Conservation (phyloP, 2,888 invertebrate genomes). For the Hydrotaea cyrtoneurina region DNA sequence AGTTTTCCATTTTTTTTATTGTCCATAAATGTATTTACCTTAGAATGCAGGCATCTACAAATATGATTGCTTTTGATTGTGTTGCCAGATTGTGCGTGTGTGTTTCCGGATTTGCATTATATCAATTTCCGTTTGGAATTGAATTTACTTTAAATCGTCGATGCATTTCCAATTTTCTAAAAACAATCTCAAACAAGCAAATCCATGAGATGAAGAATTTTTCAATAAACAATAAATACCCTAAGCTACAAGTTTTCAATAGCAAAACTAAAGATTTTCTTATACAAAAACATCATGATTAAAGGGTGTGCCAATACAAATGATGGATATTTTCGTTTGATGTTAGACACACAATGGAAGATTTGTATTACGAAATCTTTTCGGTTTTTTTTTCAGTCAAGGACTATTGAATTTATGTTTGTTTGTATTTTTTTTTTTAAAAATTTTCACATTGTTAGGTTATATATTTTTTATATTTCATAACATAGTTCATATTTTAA, state of each 20-base stretch:
- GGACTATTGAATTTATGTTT: too few species aligned
- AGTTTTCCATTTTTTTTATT: not conserved
- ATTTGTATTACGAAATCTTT: too few species aligned
- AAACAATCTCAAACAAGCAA: conserved; percentile 15
- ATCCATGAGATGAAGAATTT: conserved; percentile 1
- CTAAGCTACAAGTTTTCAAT: conserved; percentile 19
- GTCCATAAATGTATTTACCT: not conserved
- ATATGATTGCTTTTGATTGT: not conserved
- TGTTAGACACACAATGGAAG: too few species aligned
- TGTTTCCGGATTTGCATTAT: conserved; percentile 5
- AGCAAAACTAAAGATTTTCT: conserved; percentile 9
- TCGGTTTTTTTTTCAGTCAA: too few species aligned
- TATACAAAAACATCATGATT: not conserved
- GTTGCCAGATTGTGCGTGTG: not conserved
- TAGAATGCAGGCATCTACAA: not conserved
- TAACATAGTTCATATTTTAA: too few species aligned
- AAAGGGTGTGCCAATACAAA: not conserved
- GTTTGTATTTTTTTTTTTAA: too few species aligned
- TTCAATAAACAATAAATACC: conserved; percentile 22
- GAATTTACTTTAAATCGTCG: conserved; percentile 24
- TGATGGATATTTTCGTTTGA: not conserved
- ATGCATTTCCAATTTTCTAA: conserved; percentile 24
- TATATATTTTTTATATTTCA: too few species aligned
- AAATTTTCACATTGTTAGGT: too few species aligned
- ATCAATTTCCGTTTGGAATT: conserved; percentile 12